Percentiles rank a stretch among this genome's conserved stretches.
Conservation (phyloP, 2,113 vertebrate species). For the Ascaphus truei region DNA sequence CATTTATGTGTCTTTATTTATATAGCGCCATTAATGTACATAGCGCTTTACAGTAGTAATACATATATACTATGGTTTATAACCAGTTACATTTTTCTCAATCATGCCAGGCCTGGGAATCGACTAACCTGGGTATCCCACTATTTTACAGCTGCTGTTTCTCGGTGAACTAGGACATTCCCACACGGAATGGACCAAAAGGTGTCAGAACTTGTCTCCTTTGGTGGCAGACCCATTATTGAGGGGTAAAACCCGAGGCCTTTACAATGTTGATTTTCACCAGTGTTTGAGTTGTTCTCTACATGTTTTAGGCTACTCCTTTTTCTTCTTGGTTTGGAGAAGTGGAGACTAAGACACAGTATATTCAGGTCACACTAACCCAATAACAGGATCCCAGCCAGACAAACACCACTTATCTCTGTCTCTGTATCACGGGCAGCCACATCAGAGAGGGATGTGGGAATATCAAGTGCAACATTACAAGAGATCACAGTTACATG, state of each 20-base stretch:
- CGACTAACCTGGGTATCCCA: background rate
- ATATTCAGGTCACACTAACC: background rate
- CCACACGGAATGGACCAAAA: slow-evolving; percentile 25
- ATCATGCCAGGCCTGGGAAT: slow-evolving; percentile 6
- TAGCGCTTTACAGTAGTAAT: too few species aligned
- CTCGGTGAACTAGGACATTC: slow-evolving; percentile 5
- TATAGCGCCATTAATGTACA: too few species aligned
- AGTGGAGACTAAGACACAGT: too few species aligned
- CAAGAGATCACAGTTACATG: slow-evolving; percentile 17
- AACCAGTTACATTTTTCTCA: too few species aligned
- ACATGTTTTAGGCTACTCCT: background rate
- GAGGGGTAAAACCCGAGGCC: background rate
- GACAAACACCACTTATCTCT: slow-evolving; percentile 26
- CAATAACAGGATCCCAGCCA: slow-evolving; percentile 21
- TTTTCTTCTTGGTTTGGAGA: background rate
- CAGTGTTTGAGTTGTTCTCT: background rate
- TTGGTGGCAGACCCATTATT: slow-evolving; percentile 26
- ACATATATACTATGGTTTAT: too few species aligned
- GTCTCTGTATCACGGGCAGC: background rate
- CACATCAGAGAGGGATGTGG: background rate
- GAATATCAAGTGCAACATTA: slow-evolving; percentile 27
- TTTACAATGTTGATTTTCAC: slow-evolving; percentile 1
- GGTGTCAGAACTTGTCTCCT: slow-evolving; percentile 25
- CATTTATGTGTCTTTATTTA: too few species aligned
- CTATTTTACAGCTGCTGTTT: slow-evolving; percentile 22